Base-by-base conservation (phyloP, 2,113 vertebrate species). In the Dascyllus trimaculatus region DNA sequence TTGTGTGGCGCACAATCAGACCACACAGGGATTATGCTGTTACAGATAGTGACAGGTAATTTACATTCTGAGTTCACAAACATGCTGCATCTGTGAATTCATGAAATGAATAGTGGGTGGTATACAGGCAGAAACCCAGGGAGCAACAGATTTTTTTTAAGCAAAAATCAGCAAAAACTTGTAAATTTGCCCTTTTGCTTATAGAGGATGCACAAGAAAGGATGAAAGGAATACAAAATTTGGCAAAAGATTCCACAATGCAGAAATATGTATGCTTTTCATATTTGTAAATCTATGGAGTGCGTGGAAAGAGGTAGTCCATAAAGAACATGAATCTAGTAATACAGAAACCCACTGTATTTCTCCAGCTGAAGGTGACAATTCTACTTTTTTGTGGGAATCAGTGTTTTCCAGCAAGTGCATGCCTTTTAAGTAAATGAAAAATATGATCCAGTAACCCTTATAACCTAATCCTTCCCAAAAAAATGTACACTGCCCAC, bases 1-100 rank as follows among this genome's bases (percentile, higher is more conserved):
- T 35, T 48, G n/a, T 54, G 53, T 22, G 4, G 7, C n/a, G 43
- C 45, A n/a, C 43, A 38, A n/a, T 65, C 45, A 65, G 45, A 45
- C 8, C 54, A 54, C 59, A 72, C 0, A 1, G 79, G 22, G 21
- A 71, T 71, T 66, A 53, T 45, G 38, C 32, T 35, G 22, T 57
- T 58, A 35, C 59, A 52, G 52, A 67, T 40, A 29, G 19, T n/a
- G 57, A 51, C 48, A 22, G 49, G 40, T 63, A 13, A 68, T 35
- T 78, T 63, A 40, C 64, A 40, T 71, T 52, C 26, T 11, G 49
- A 18, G 32, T 11, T 72, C 35, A 48, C 25, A 58, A 29, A 32
- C 15, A 63, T 8, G 15, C 35, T 51, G 29, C 3, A 32, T 8
- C 70, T 57, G 26, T 61, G 71, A 71, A 52, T 61, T 51, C 9